Percentiles rank a stretch among this genome's conserved stretches.
Evolutionary conservation across 1,140 invertebrate genomes (phyloP).

Genomic region (Pachypeltis micranthus): DNA sequence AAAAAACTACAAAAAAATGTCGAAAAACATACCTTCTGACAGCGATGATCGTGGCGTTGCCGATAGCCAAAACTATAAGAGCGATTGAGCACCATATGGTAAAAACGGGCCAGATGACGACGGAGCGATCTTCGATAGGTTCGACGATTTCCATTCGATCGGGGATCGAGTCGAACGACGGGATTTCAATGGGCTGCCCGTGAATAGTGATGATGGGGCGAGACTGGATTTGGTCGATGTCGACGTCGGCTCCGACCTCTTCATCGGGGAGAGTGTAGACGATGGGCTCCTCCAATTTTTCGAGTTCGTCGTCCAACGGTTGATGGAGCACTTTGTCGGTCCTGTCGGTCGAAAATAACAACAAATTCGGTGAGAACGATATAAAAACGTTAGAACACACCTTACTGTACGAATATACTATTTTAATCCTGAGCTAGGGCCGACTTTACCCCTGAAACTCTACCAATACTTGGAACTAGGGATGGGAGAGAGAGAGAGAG

Average conservation of each 20-base stretch:
- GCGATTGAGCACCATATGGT: slow-evolving; percentile 9
- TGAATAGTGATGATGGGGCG: not conserved
- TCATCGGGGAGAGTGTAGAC: not conserved
- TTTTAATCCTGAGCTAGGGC: not conserved
- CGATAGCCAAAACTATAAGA: slow-evolving; percentile 7
- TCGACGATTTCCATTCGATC: not conserved
- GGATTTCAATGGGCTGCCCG: not conserved
- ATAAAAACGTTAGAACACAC: too few species aligned
- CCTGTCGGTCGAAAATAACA: not conserved
- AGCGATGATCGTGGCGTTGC: slow-evolving; percentile 5
- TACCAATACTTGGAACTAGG: too few species aligned
- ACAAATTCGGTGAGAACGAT: too few species aligned
- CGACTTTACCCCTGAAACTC: too few species aligned
- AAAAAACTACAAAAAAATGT: not conserved
- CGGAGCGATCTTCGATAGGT: slow-evolving; percentile 7
- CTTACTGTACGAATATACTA: not conserved
- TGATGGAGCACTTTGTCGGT: slow-evolving; percentile 1
- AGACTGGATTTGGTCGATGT: not conserved
- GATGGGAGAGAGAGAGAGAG: too few species aligned
- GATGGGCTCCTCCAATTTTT: not conserved
- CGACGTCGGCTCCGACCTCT: not conserved
- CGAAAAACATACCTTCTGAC: not conserved
- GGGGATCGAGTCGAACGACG: not conserved
- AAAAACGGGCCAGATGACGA: slow-evolving; percentile 14
- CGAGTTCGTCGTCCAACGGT: not conserved